These are phyloP conservation scores for Calliopsis andreniformis DNA, from an alignment of 1,140 invertebrate genomes.

Conservation along the genomic window DNA sequence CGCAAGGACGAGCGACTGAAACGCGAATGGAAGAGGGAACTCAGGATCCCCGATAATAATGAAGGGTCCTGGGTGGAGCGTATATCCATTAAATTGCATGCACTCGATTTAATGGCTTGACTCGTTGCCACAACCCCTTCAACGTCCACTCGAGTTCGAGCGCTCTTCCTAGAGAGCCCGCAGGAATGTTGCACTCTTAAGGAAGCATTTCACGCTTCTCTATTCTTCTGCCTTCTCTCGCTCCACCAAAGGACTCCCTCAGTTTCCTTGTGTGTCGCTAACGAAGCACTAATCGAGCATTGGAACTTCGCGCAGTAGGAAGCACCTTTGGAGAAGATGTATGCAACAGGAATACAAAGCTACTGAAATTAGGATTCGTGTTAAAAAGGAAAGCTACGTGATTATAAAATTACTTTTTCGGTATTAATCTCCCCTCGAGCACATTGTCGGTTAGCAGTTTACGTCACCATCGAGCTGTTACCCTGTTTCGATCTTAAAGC, in stretches of 20 bases:
- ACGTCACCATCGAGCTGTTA: background rate
- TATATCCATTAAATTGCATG: slow-evolving; percentile 50
- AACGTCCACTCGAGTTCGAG: slow-evolving; percentile 33
- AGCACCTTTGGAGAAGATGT: too few species aligned
- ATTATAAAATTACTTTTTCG: too few species aligned
- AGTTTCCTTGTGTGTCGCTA: background rate
- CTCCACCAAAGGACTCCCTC: background rate
- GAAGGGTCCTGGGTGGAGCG: slow-evolving; percentile 25
- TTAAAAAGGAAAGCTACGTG: too few species aligned
- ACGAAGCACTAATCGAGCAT: background rate
- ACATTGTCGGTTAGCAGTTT: slow-evolving; percentile 1
- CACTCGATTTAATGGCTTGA: slow-evolving; percentile 50
- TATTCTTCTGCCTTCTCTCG: background rate
- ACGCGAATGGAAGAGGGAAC: slow-evolving; percentile 10
- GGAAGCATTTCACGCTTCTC: background rate
- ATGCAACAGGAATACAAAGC: too few species aligned
- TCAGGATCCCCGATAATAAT: slow-evolving; percentile 32
- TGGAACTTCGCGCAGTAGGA: background rate
- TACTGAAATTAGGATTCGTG: too few species aligned
- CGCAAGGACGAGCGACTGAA: slow-evolving; percentile 32
- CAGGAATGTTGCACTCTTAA: slow-evolving; percentile 23
- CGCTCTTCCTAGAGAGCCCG: background rate
- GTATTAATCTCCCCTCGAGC: slow-evolving; percentile 31
- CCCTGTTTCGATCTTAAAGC: slow-evolving; percentile 15
- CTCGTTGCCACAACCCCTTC: slow-evolving; percentile 23